These are phyloP conservation scores for Paradoxurus hermaphroditus DNA, from an alignment of 2,113 vertebrate species.

Conservation along the genomic window DNA sequence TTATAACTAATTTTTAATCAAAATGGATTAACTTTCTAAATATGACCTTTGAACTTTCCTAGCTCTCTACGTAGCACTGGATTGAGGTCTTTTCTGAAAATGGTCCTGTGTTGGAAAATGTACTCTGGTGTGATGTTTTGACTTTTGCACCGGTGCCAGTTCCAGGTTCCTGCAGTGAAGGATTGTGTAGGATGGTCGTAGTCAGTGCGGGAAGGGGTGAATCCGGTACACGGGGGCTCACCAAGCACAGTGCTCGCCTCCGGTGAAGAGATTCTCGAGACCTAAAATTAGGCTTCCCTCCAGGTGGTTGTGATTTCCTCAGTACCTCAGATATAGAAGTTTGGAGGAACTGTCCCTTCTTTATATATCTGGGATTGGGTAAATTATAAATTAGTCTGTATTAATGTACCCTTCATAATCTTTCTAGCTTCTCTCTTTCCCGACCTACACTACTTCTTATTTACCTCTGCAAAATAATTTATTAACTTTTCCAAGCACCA, in stretches of 20 bases:
- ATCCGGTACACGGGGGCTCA: fast-evolving
- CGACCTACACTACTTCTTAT: not conserved
- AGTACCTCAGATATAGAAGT: no score
- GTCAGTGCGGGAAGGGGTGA: not conserved
- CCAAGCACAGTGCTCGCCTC: not conserved
- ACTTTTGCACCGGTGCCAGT: not conserved
- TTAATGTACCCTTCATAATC: not conserved
- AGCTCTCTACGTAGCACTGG: not conserved
- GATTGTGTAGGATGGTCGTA: no score
- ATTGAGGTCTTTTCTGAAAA: not conserved
- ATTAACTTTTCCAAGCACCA: not conserved
- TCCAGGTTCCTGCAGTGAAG: not conserved
- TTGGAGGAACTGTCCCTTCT: not conserved
- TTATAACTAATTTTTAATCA: not conserved
- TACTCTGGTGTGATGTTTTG: not conserved
- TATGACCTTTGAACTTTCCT: not conserved
- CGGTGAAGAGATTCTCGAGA: no score
- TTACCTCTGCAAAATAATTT: not conserved
- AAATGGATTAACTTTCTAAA: not conserved
- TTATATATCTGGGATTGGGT: not conserved
- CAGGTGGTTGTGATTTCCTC: not conserved
- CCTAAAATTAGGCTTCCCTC: not conserved
- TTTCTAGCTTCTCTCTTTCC: not conserved
- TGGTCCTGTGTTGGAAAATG: not conserved
- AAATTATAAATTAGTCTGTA: not conserved